These are phyloP conservation scores for Tachina grossa DNA, from an alignment of 2,888 invertebrate species.

Conservation along the genomic window DNA sequence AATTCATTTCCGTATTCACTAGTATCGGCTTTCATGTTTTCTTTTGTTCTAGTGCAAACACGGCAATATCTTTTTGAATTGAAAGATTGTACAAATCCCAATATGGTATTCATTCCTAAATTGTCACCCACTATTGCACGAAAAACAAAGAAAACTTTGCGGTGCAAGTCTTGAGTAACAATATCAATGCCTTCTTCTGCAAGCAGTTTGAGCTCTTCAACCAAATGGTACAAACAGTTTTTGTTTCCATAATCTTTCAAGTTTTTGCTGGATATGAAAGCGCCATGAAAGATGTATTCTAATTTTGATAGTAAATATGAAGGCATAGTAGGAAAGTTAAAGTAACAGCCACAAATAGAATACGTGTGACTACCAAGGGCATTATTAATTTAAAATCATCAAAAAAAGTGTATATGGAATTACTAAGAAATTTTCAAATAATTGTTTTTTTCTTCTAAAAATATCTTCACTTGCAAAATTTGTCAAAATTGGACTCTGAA, in stretches of 20 bases:
- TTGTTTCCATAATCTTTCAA: too few relatives aligned
- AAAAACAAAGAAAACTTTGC: not conserved
- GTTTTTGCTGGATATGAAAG: too few relatives aligned
- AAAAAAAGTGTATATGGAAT: constrained; percentile 10
- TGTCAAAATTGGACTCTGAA: not conserved
- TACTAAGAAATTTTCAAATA: not conserved
- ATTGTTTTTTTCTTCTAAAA: constrained; percentile 29
- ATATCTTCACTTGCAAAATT: constrained; percentile 46
- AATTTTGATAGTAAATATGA: constrained; percentile 61
- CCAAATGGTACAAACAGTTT: too few relatives aligned
- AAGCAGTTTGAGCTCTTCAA: too few relatives aligned
- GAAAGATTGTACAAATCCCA: too few relatives aligned
- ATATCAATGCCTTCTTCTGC: not conserved
- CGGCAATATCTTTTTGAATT: constrained; percentile 4
- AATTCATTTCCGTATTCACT: not conserved
- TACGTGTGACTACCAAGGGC: constrained; percentile 30
- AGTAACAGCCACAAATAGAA: constrained; percentile 43
- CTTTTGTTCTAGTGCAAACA: too few relatives aligned
- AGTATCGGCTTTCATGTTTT: too few relatives aligned
- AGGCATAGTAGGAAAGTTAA: constrained; percentile 53
- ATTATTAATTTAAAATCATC: constrained; percentile 61
- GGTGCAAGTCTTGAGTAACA: too few relatives aligned
- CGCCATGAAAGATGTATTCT: constrained; percentile 26
- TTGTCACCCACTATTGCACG: too few relatives aligned
- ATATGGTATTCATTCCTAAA: too few relatives aligned